A percentile compares a stretch with the other conserved stretches of the same genome.
Evolutionary conservation across 2,797 vertebrate genomes (phyloP).

Genomic region (Craterocephalus amniculus): DNA sequence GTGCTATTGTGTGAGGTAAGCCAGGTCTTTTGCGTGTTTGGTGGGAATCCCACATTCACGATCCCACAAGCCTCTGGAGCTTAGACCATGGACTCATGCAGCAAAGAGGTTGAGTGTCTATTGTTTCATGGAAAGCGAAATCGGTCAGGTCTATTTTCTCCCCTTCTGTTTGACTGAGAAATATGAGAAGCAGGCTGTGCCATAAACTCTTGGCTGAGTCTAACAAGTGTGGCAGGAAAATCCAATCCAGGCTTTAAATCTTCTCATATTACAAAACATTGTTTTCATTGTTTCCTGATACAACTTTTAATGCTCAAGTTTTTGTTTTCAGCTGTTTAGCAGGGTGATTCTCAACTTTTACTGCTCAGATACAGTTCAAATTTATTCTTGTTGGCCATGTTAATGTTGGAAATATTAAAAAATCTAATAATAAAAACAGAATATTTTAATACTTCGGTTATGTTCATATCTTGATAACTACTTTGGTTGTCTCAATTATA

Average conservation of each 20-base stretch:
- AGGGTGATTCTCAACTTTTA: neutral
- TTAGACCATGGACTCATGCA: slow-evolving; percentile 24
- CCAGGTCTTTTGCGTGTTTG: slow-evolving; percentile 54
- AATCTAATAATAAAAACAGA: no score
- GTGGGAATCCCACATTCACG: slow-evolving; percentile 40
- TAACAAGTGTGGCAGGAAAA: neutral
- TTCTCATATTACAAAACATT: slow-evolving; percentile 6
- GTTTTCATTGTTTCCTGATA: slow-evolving; percentile 3
- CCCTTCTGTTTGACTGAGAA: slow-evolving; percentile 7
- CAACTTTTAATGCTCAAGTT: neutral
- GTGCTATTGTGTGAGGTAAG: slow-evolving; percentile 64
- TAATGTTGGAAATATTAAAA: no score
- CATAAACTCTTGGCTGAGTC: slow-evolving; percentile 13
- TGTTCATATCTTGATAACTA: no score
- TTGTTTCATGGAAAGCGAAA: slow-evolving; percentile 47
- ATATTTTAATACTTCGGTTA: no score
- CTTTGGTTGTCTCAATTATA: no score
- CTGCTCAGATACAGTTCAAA: no score
- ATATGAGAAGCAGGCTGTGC: slow-evolving; percentile 33
- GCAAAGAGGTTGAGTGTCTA: slow-evolving; percentile 7
- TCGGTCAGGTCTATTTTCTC: slow-evolving; percentile 51
- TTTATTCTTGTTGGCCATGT: no score
- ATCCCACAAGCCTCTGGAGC: slow-evolving; percentile 34
- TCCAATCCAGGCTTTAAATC: neutral
- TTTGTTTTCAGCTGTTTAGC: neutral